Base-by-base conservation (phyloP, 1,140 invertebrate genomes). In the Lepeophtheirus salmonis region DNA sequence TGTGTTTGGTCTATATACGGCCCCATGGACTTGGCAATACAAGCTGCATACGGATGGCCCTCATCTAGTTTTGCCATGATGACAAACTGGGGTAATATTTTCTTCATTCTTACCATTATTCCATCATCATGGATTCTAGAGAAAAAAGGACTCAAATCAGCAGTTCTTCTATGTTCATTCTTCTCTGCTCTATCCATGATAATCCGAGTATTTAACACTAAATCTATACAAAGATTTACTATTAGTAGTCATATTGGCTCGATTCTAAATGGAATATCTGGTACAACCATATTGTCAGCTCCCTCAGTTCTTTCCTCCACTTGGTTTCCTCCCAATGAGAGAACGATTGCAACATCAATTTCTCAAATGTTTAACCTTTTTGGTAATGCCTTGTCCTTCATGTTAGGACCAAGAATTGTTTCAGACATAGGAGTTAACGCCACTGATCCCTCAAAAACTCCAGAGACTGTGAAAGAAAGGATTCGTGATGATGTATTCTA, bases 1-100 rank as follows among this genome's bases (percentile, higher is more conserved):
- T 17, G 17, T 17, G 24, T 30, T 64, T 76, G 75, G 75, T 77
- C 76, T 64, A 77, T 75, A 3, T 78, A 74, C 72, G 73, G 72
- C 22, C 76, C 76, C 2, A 75, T 78, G 49, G 68, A 73, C 1
- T 64, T 66, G n/a, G 70, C 73, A 10, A 69, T 67, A 12, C 64
- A 73, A 22, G 64, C 66, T 56, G 74, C 73, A 2, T 77, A 73
- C 66, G 57, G 66, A 2, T 77, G 76, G 75, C 64, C 66, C 12
- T 67, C 70, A 60, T 68, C 67, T 0, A 68, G 70, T 2, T 68
- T 78, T 59, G 73, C 75, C 13, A 64, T 76, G 53, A 67, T 76
- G 16, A 71, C 70, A 17, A 73, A 76, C 63, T 77, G 76, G 76
- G 73, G 75, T 23, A 72, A 70, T 51, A 74, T 78, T 22, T 70